Evolutionary conservation across 2,113 vertebrate species (phyloP).

Genomic region (Oceanodroma tethys): DNA sequence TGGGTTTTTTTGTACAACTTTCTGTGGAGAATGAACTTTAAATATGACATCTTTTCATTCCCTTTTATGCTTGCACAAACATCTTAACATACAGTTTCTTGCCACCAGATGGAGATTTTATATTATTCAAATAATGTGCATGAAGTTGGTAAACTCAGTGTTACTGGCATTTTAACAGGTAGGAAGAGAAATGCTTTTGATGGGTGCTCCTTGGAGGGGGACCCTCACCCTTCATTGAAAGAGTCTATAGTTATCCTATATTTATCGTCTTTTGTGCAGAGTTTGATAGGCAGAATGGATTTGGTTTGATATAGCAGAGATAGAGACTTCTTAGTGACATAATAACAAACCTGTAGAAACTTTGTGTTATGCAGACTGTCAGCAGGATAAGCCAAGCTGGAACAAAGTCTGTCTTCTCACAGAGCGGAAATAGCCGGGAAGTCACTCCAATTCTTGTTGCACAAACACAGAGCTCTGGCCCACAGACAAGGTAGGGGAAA

Average conservation of each 20-base stretch:
- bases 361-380: conserved; percentile 81
- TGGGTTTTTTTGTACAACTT: background rate
- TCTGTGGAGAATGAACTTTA: background rate
- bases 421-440: conserved; percentile 95
- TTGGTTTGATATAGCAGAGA: background rate
- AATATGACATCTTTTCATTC: background rate
- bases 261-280: background rate
- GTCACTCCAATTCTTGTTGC: conserved; percentile 92
- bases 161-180: background rate
- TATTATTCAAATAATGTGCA: background rate
- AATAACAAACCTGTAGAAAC: conserved; percentile 68
- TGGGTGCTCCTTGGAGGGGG: too few species aligned
- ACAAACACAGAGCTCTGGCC: conserved; percentile 92
- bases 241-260: background rate
- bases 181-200: background rate
- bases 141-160: background rate
- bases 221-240: background rate
- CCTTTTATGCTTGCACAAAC: background rate
- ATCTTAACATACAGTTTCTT: background rate
- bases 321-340: background rate
- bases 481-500: conserved; percentile 88
- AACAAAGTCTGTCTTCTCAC: conserved; percentile 95
- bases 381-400: conserved; percentile 91
- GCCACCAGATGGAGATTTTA: background rate
- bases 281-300: background rate